These are phyloP conservation scores for Pterobdella sp. DNA, from an alignment of 2,888 invertebrate genomes.

Conservation along the genomic window DNA sequence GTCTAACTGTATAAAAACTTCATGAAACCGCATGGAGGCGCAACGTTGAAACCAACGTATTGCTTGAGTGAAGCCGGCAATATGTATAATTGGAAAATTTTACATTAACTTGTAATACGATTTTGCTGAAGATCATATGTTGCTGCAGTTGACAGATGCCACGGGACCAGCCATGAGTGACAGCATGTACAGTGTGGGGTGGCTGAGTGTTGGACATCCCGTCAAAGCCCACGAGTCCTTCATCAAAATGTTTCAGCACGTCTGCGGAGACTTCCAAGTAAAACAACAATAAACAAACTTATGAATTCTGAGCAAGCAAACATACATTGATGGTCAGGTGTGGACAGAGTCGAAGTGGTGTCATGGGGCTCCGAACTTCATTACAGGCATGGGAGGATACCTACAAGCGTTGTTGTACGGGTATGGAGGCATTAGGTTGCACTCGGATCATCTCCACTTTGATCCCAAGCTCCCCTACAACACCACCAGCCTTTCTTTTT, in stretches of 20 bases:
- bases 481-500: constrained; percentile 42
- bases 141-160: background rate
- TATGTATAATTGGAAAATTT: no score
- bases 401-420: constrained; percentile 52
- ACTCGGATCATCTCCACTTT: constrained; percentile 39
- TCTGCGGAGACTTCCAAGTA: constrained; percentile 28
- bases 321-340: constrained; percentile 47
- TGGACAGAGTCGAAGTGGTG: constrained; percentile 50
- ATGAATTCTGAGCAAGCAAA: background rate
- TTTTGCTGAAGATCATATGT: no score
- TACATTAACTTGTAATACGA: no score
- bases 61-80: no score
- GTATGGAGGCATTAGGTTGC: constrained; percentile 49
- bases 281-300: background rate
- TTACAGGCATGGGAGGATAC: constrained; percentile 54
- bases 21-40: no score
- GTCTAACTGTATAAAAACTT: no score
- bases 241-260: constrained; percentile 32
- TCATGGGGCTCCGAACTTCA: constrained; percentile 51
- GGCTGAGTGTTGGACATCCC: constrained; percentile 47
- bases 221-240: constrained; percentile 46
- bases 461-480: constrained; percentile 42
- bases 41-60: no score
- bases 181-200: constrained; percentile 52
- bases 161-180: constrained; percentile 54